Evolutionary conservation across 30 jellyfish, hydroid and myxozoan species (phyloP).

Genomic region (Cassiopea andromeda): DNA sequence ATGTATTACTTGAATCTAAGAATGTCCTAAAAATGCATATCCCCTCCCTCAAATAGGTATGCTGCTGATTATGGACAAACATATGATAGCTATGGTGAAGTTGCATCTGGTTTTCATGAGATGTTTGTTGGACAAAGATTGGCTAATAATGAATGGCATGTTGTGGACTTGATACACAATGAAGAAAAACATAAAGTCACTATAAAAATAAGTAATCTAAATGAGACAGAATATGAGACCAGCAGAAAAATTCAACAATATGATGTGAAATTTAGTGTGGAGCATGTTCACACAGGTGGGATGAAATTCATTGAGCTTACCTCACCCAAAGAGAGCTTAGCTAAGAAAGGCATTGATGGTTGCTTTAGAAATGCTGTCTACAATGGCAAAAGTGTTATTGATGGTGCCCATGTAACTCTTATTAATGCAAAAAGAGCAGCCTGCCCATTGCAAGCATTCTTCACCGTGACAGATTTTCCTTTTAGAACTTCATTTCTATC

Average conservation of each 20-base stretch:
- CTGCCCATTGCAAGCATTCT: conserved; percentile 12
- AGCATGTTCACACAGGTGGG: conserved; percentile 62
- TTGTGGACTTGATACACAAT: conserved; percentile 52
- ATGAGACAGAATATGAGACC: conserved; percentile 27
- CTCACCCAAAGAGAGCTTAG: conserved; percentile 25
- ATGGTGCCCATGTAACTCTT: conserved; percentile 48
- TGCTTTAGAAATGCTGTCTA: conserved; percentile 48
- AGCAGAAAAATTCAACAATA: conserved; percentile 43
- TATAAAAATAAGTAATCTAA: conserved; percentile 22
- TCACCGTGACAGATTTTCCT: conserved; percentile 38
- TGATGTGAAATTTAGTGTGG: conserved; percentile 34
- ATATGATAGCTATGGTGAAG: conserved; percentile 45
- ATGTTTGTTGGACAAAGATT: conserved; percentile 53
- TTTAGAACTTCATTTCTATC: conserved; percentile 34
- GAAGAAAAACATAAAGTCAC: conserved; percentile 43
- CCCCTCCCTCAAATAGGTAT: too few relatives aligned
- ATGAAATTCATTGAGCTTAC: conserved; percentile 24
- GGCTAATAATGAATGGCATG: conserved; percentile 75
- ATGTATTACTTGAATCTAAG: too few relatives aligned
- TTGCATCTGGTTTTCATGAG: conserved; percentile 70
- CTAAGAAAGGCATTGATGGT: conserved; percentile 49
- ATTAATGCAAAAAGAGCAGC: conserved; percentile 27
- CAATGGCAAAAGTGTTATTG: conserved; percentile 47
- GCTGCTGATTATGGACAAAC: conserved; percentile 79
- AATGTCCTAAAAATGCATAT: too few relatives aligned